Evolutionary conservation across 64 coral and sea anemone genomes (phyloP), one percentile per base, ranked within the genome.

Genomic region (Porites lutea): DNA sequence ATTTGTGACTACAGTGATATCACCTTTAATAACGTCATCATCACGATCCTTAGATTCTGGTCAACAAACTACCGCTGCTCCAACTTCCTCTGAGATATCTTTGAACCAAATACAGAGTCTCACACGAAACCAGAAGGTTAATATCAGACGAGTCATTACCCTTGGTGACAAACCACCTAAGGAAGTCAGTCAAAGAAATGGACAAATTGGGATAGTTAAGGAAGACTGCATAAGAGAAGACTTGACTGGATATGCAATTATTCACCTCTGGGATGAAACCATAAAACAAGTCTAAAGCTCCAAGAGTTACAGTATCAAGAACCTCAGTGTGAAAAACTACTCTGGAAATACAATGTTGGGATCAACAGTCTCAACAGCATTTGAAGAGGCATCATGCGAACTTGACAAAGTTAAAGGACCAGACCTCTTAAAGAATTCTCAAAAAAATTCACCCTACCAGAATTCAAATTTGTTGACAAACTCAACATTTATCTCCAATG

Each of bases 391-490:
- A 0, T 19, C 64, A 83, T 37, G 69, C 2, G 79, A 65, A 52
- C 68, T 92, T n/a, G 19, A 92, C 74, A 8, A 92, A 75, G 54
- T 86, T 0, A 90, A 90, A 90, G 79, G 79, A 0, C 71, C 90
- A 86, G 48, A 92, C 65, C 90, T 92, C 77, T 27, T 76, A n/a
- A 1, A 88, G 60, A 93, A 93, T n/a, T 79, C 2, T 21, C 69
- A 90, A 71, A 88, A 79, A 88, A 47, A 53, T 61, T 93, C 20
- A 89, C 74, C 22, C 55, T 73, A 13, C 69, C 59, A 63, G 90
- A 92, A 67, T 86, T 92, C 53, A 61, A 79, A 47, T 92, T 93
- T 82, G 86, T 79, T 19, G 84, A 93, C 67, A 82, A 93, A 88
- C 53, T 93, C 3, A 75, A 75, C 77, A 54, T 54, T 54, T 54